Percentiles rank a stretch among this genome's conserved stretches.
These are phyloP conservation scores for Forbesichthys papilliferus DNA, from an alignment of 2,113 vertebrate species.

Conservation along the genomic window DNA sequence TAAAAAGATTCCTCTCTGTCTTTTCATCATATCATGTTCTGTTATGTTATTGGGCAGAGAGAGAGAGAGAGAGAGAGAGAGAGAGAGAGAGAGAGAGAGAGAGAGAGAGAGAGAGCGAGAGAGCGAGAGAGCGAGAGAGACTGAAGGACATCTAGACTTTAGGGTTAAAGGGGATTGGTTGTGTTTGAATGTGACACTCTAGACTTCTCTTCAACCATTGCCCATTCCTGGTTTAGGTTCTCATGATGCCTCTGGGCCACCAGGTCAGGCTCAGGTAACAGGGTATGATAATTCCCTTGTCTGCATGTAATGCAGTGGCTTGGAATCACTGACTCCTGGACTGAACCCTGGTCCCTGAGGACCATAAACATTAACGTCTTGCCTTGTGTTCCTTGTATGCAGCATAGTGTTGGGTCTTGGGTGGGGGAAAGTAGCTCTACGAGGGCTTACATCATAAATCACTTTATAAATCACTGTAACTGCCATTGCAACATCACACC, in stretches of 20 bases:
- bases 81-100: neutral
- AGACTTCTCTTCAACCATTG: conserved; percentile 1
- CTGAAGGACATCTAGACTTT: neutral
- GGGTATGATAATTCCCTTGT: neutral
- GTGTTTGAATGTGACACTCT: conserved; percentile 19
- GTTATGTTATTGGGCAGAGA: no score
- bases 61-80: neutral
- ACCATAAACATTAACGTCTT: no score
- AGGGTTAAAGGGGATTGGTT: neutral
- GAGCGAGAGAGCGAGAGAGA: no score
- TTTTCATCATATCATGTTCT: no score
- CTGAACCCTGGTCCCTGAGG: no score
- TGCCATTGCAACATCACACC: neutral
- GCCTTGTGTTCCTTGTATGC: no score
- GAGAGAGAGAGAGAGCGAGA: no score
- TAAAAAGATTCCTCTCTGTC: no score
- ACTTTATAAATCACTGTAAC: neutral
- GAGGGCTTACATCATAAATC: neutral
- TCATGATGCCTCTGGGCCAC: neutral
- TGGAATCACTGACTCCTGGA: no score
- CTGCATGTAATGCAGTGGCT: neutral
- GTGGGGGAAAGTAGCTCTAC: no score
- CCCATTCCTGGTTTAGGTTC: conserved; percentile 23
- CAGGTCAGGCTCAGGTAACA: conserved; percentile 26
- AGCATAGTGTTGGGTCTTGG: no score